These are phyloP conservation scores for Lerema accius DNA, from an alignment of 1,140 invertebrate genomes.

Conservation along the genomic window DNA sequence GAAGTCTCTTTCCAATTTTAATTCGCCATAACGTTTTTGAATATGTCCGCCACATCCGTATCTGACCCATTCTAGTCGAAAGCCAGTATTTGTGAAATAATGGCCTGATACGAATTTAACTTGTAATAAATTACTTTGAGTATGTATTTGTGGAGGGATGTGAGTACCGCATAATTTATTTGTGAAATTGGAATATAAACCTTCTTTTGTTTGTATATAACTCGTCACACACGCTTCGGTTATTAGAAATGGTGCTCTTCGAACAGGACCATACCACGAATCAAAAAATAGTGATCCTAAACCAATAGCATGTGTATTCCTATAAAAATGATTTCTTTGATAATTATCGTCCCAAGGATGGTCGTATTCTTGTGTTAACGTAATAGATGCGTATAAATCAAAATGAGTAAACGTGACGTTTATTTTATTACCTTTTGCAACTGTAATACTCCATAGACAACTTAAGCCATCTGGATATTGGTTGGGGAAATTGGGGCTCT, in stretches of 20 bases:
- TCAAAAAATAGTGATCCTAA: too few species aligned
- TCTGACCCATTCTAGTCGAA: conserved; percentile 85
- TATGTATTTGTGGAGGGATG: conserved; percentile 85
- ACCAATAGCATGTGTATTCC: too few species aligned
- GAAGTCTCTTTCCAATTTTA: conserved; percentile 66
- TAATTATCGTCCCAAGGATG: too few species aligned
- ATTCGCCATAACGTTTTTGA: conserved; percentile 75
- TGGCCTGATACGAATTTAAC: conserved; percentile 87
- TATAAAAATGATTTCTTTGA: too few species aligned
- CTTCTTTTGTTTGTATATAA: conserved; percentile 70
- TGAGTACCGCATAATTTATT: conserved; percentile 86
- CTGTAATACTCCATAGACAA: conserved; percentile 91
- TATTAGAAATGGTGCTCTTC: too few species aligned
- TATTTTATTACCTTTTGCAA: conserved; percentile 87
- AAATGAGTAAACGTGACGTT: conserved; percentile 89
- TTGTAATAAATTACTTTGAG: conserved; percentile 87
- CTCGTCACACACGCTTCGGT: conserved; percentile 52
- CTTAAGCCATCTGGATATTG: conserved; percentile 84
- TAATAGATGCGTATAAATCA: too few species aligned
- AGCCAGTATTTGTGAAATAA: conserved; percentile 75
- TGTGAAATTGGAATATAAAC: conserved; percentile 46
- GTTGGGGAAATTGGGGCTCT: conserved; percentile 90
- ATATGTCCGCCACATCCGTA: conserved; percentile 84
- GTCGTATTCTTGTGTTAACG: too few species aligned
- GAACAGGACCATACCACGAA: too few species aligned